Conservation (phyloP, 2,113 vertebrate species). For the Colistium nudipinnis region DNA sequence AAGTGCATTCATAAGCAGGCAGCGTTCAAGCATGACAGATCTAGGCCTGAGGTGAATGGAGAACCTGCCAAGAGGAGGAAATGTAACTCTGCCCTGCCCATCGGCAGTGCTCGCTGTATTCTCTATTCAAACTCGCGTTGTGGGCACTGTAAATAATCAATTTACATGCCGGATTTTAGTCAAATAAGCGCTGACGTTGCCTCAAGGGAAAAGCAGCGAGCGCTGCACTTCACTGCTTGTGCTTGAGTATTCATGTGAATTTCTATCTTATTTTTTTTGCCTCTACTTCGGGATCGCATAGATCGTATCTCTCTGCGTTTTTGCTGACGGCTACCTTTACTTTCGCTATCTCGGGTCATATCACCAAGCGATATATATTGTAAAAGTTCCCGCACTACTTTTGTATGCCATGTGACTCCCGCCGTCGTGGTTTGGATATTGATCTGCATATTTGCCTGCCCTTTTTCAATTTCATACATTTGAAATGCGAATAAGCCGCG, state of each 20-base stretch:
- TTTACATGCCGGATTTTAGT: conserved; percentile 25
- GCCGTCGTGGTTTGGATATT: too few relatives aligned
- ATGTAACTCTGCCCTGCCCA: conserved; percentile 19
- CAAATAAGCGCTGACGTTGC: conserved; percentile 15
- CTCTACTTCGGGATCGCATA: too few relatives aligned
- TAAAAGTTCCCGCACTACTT: too few relatives aligned
- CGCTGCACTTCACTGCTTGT: background rate
- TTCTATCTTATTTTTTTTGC: too few relatives aligned
- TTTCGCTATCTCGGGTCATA: too few relatives aligned
- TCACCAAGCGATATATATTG: too few relatives aligned
- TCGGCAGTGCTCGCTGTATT: conserved; percentile 34
- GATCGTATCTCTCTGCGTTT: too few relatives aligned
- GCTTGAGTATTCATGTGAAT: background rate
- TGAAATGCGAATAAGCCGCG: too few relatives aligned
- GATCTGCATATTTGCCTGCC: too few relatives aligned
- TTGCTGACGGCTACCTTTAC: too few relatives aligned
- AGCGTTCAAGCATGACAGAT: conserved; percentile 35
- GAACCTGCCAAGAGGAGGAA: conserved; percentile 50
- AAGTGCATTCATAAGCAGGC: conserved; percentile 41
- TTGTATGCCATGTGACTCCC: too few relatives aligned
- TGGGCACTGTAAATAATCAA: conserved; percentile 48
- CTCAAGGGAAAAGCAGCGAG: background rate
- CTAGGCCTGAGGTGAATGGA: conserved; percentile 32
- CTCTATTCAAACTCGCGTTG: conserved; percentile 51
- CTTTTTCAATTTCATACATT: too few relatives aligned